Percentiles rank a stretch among this genome's conserved stretches.
Evolutionary conservation across 1,140 invertebrate species (phyloP).

Genomic region (Thaumetopoea pityocampa): DNA sequence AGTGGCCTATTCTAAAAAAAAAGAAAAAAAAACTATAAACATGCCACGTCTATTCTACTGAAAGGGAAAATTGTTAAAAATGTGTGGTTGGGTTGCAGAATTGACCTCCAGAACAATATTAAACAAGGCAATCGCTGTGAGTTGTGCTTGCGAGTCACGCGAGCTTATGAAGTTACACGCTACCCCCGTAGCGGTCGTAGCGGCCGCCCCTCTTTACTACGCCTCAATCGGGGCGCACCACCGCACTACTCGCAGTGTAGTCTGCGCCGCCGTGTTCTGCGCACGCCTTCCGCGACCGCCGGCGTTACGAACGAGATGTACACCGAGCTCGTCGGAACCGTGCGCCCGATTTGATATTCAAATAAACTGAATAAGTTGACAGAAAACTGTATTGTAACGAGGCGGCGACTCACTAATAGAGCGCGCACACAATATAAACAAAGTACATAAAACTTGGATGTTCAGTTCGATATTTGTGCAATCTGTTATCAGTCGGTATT

Average conservation of each 20-base stretch:
- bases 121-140: slow-evolving; percentile 8
- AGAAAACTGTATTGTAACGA: slow-evolving; percentile 51
- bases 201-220: slow-evolving; percentile 30
- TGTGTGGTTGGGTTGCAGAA: too few relatives aligned
- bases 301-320: slow-evolving; percentile 11
- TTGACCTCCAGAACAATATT: too few relatives aligned
- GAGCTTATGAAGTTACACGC: slow-evolving; percentile 37
- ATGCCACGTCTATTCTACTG: too few relatives aligned
- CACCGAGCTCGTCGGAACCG: slow-evolving; percentile 27
- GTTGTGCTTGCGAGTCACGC: slow-evolving; percentile 34
- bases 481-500: slow-evolving; percentile 22
- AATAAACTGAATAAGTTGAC: slow-evolving; percentile 37
- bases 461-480: slow-evolving; percentile 25
- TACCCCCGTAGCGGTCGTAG: slow-evolving; percentile 54
- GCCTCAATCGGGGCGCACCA: slow-evolving; percentile 8
- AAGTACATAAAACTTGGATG: slow-evolving; percentile 20
- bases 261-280: slow-evolving; percentile 29
- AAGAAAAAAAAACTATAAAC: too few relatives aligned
- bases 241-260: slow-evolving; percentile 39
- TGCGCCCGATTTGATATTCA: slow-evolving; percentile 38
- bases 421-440: too few relatives aligned
- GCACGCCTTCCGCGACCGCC: slow-evolving; percentile 30
- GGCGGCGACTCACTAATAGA: too few relatives aligned
- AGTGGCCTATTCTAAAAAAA: too few relatives aligned
- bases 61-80: too few relatives aligned